Conservation (phyloP, 2,797 vertebrate genomes). For the Semotilus atromaculatus region DNA sequence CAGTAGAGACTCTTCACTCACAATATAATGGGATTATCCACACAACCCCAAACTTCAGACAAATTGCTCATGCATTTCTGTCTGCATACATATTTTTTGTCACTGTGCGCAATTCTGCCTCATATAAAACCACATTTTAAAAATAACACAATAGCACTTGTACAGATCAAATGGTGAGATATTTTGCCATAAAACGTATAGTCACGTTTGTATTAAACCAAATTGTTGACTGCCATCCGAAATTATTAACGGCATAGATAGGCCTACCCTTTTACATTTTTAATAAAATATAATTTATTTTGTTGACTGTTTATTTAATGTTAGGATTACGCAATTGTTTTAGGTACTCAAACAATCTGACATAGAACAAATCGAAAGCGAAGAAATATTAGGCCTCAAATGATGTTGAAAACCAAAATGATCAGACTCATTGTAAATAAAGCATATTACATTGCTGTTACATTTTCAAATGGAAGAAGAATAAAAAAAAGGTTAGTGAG, state of each 20-base stretch:
- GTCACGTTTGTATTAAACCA: conserved; percentile 68
- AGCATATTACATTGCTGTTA: conserved; percentile 59
- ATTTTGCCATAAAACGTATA: conserved; percentile 71
- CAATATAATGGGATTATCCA: conserved; percentile 90
- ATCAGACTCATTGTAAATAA: conserved; percentile 66
- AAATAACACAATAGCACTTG: conserved; percentile 74
- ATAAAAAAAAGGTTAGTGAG: conserved; percentile 62
- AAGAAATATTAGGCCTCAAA: conserved; percentile 64
- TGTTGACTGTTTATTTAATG: conserved; percentile 73
- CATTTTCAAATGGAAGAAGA: conserved; percentile 50
- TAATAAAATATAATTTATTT: conserved; percentile 70
- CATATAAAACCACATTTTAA: conserved; percentile 72
- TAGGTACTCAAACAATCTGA: conserved; percentile 51
- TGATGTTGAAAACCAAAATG: conserved; percentile 58
- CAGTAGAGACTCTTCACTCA: conserved; percentile 89
- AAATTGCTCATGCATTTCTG: conserved; percentile 83
- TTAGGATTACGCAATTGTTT: conserved; percentile 61
- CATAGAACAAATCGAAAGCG: conserved; percentile 60
- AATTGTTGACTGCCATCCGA: conserved; percentile 67
- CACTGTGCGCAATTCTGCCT: conserved; percentile 70
- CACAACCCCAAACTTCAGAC: conserved; percentile 88
- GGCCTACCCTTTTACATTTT: conserved; percentile 46
- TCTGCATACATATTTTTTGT: conserved; percentile 75
- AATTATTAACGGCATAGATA: conserved; percentile 65
- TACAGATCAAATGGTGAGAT: conserved; percentile 77